phyloP scores from a whole-genome alignment of 2,113 vertebrate species.

The Pongo pygmaeus region DNA sequence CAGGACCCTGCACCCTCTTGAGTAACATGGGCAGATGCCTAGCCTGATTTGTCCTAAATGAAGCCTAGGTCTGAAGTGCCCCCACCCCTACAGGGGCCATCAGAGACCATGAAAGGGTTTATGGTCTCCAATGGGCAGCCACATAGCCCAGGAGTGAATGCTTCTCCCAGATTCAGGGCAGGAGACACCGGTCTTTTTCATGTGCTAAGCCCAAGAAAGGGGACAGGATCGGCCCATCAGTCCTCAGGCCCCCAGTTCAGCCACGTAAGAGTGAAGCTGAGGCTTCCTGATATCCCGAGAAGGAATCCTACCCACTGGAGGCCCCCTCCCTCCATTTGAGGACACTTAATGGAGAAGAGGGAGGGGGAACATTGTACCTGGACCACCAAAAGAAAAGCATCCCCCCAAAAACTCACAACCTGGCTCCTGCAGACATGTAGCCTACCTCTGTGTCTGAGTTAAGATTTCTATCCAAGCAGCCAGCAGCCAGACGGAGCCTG shows the following conservation, averaged over 20 bases:
- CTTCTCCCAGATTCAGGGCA: background rate
- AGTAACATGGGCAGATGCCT: background rate
- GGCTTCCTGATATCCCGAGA: background rate
- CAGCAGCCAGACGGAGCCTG: background rate
- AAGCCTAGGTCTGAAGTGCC: background rate
- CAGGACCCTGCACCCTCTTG: background rate
- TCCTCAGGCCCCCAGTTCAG: background rate
- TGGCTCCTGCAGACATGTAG: background rate
- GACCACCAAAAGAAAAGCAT: background rate
- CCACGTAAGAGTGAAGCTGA: background rate
- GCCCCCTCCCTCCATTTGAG: accelerated
- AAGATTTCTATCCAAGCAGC: background rate
- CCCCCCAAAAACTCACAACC: too few relatives aligned
- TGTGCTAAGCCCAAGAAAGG: background rate
- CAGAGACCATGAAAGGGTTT: background rate
- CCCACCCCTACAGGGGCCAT: background rate
- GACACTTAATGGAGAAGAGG: background rate
- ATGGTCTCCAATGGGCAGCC: background rate
- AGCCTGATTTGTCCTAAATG: background rate
- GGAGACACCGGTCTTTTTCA: background rate
- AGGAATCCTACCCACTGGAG: background rate
- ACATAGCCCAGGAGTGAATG: accelerated
- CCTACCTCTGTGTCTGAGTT: background rate
- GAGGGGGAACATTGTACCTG: background rate
- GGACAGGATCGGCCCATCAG: accelerated